Evolutionary conservation across 2,113 vertebrate genomes (phyloP).

Genomic region (Hepsetus odoe): DNA sequence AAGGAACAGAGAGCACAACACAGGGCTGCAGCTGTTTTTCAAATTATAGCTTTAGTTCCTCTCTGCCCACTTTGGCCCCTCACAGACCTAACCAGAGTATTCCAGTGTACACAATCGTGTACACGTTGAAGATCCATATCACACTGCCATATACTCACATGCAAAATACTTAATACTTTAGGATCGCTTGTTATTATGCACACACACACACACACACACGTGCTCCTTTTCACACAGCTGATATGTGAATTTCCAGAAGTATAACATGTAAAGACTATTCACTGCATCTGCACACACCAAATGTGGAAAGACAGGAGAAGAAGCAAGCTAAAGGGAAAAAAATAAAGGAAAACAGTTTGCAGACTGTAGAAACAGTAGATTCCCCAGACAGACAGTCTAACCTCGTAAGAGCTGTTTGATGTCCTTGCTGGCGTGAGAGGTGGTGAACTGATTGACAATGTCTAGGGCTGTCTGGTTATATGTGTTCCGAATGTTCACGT

Average conservation of each 20-base stretch:
- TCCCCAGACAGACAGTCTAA: slow-evolving; percentile 58
- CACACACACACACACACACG: slow-evolving; percentile 1
- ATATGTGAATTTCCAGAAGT: too few relatives aligned
- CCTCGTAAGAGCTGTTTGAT: slow-evolving; percentile 96
- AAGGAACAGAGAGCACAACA: slow-evolving; percentile 39
- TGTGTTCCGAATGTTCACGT: slow-evolving; percentile 92
- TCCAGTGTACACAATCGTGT: not conserved
- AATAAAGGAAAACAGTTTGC: not conserved
- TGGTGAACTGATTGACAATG: slow-evolving; percentile 98
- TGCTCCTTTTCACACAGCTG: not conserved
- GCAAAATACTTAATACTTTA: too few relatives aligned
- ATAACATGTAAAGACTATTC: too few relatives aligned
- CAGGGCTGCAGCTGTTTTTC: slow-evolving; percentile 45
- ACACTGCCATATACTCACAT: not conserved
- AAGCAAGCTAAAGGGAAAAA: not conserved
- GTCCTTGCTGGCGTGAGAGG: slow-evolving; percentile 92
- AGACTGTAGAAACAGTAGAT: not conserved
- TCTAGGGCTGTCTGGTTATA: slow-evolving; percentile 97
- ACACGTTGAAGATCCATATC: too few relatives aligned
- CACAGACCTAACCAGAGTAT: not conserved
- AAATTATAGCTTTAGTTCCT: slow-evolving; percentile 27
- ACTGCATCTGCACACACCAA: not conserved
- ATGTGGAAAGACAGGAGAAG: not conserved
- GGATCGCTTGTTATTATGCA: too few relatives aligned
- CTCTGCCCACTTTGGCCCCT: slow-evolving; percentile 3